Evolutionary conservation across 1,140 invertebrate genomes (phyloP).

Genomic region (Anadara kagoshimensis): DNA sequence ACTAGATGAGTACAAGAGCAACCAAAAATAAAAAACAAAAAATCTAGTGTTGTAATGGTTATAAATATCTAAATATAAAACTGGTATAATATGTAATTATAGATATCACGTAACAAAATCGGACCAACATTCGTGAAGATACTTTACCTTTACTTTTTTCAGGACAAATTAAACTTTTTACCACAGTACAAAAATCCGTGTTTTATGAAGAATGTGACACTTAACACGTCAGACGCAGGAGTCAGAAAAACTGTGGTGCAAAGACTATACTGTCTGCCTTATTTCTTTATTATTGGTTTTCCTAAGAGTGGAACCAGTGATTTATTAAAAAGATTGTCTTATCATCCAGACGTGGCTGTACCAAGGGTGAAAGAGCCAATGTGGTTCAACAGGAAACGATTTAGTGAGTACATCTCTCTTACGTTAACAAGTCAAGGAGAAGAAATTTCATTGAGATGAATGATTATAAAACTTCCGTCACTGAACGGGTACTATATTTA

Average conservation of each 20-base stretch:
- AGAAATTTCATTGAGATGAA: too few species aligned
- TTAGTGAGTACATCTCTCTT: too few species aligned
- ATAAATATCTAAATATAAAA: too few species aligned
- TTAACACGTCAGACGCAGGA: background rate
- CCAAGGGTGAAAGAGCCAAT: conserved; percentile 40
- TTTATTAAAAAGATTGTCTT: conserved; percentile 33
- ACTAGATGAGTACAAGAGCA: too few species aligned
- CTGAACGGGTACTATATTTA: too few species aligned
- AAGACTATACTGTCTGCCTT: conserved; percentile 44
- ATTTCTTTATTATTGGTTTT: conserved; percentile 50
- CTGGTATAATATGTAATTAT: too few species aligned
- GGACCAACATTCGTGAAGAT: too few species aligned
- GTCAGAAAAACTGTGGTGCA: background rate
- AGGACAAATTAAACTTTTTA: conserved; percentile 32
- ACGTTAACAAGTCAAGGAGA: too few species aligned
- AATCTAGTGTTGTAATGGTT: too few species aligned
- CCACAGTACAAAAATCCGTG: conserved; percentile 45
- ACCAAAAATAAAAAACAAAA: too few species aligned
- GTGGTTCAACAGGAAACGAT: conserved; percentile 45
- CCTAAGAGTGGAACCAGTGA: conserved; percentile 51
- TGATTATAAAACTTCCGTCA: too few species aligned
- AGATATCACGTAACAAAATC: too few species aligned
- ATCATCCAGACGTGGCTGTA: conserved; percentile 38
- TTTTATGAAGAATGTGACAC: conserved; percentile 25
- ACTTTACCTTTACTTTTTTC: background rate